These are phyloP conservation scores for Sebastes variabilis DNA, from an alignment of 2,797 vertebrate genomes.

Conservation along the genomic window DNA sequence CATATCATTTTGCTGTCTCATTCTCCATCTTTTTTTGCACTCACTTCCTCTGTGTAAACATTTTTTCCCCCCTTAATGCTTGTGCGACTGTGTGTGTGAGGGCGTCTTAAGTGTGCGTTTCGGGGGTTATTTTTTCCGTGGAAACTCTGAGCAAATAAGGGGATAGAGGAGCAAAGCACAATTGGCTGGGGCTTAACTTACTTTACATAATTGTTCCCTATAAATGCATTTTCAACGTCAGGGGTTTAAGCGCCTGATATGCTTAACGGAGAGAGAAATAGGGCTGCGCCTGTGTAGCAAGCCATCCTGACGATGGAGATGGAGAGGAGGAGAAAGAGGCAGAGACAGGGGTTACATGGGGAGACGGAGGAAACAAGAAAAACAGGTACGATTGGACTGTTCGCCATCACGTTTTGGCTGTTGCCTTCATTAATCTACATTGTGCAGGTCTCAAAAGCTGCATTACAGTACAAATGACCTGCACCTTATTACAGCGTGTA, in stretches of 20 bases:
- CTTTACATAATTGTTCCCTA: slow-evolving; percentile 62
- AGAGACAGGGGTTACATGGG: background rate
- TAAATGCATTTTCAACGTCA: slow-evolving; percentile 41
- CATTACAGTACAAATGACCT: slow-evolving; percentile 6
- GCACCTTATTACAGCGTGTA: background rate
- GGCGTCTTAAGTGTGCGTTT: background rate
- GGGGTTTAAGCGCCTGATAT: slow-evolving; percentile 40
- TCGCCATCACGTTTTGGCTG: background rate
- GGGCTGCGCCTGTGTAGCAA: slow-evolving; percentile 21
- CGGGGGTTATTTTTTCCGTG: slow-evolving; percentile 5
- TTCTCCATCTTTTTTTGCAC: background rate
- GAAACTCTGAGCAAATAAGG: slow-evolving; percentile 29
- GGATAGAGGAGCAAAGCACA: slow-evolving; percentile 33
- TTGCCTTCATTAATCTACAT: background rate
- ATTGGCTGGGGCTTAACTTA: slow-evolving; percentile 48
- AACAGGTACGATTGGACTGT: background rate
- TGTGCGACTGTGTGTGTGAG: background rate
- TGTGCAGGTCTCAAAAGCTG: background rate
- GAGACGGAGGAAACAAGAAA: slow-evolving; percentile 3
- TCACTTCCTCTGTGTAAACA: background rate
- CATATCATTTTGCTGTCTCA: background rate
- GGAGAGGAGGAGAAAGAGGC: slow-evolving; percentile 3
- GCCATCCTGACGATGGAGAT: slow-evolving; percentile 11
- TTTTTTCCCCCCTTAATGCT: background rate
- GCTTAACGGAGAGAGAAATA: slow-evolving; percentile 32